phyloP scores from a whole-genome alignment of 2,888 invertebrate species.

The Latrodectus elegans region DNA sequence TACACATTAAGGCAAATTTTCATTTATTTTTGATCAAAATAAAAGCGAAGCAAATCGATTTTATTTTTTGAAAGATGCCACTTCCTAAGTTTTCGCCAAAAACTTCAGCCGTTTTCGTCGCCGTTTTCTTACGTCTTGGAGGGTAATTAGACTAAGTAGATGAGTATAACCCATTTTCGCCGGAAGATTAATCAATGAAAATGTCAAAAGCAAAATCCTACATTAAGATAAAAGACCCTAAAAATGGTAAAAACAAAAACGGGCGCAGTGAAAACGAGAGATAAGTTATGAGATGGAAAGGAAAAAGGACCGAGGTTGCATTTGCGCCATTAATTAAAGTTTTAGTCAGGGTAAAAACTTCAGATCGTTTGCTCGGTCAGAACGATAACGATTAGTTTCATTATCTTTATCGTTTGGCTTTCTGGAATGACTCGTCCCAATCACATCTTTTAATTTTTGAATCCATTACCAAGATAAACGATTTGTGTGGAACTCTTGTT shows the following conservation, averaged over 20 bases:
- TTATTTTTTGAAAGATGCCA: background rate
- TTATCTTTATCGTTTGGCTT: constrained; percentile 50
- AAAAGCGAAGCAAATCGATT: too few relatives aligned
- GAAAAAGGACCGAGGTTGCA: constrained; percentile 30
- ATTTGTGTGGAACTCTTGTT: constrained; percentile 41
- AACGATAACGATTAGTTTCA: constrained; percentile 60
- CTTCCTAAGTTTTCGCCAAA: background rate
- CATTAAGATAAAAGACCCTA: constrained; percentile 50
- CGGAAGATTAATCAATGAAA: constrained; percentile 38
- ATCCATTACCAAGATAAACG: constrained; percentile 61
- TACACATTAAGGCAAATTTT: too few relatives aligned
- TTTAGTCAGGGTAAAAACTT: constrained; percentile 24
- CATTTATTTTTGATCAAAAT: too few relatives aligned
- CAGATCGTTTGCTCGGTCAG: constrained; percentile 10
- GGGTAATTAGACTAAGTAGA: constrained; percentile 45
- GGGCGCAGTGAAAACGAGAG: constrained; percentile 22
- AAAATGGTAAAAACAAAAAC: constrained; percentile 26
- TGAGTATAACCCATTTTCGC: constrained; percentile 21
- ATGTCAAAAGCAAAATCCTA: constrained; percentile 54
- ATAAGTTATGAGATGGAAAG: constrained; percentile 45
- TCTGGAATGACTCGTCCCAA: constrained; percentile 24
- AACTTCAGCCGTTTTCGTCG: too few relatives aligned
- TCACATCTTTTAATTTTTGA: constrained; percentile 61
- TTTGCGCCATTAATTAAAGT: constrained; percentile 57
- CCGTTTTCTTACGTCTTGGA: too few relatives aligned